phyloP scores from a whole-genome alignment of 2,113 vertebrate species.

The Elaphurus davidianus region DNA sequence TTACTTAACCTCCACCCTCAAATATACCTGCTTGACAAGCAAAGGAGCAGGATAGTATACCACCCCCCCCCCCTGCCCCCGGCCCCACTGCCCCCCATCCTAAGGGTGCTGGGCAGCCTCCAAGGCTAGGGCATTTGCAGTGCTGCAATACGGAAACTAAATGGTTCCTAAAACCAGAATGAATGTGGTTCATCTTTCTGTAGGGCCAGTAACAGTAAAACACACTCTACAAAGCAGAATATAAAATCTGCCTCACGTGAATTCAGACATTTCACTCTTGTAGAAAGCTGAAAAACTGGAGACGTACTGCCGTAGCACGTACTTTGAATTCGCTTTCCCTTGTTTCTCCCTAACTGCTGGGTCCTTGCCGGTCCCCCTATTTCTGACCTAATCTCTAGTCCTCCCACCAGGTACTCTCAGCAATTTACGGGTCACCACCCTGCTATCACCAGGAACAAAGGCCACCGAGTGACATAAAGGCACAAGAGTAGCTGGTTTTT shows the following conservation, averaged over 20 bases:
- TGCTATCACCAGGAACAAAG: not conserved
- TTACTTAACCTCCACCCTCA: constrained; percentile 23
- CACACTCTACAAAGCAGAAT: not conserved
- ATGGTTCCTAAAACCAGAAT: not conserved
- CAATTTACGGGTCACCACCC: not conserved
- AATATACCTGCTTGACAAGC: not conserved
- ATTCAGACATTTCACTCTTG: not conserved
- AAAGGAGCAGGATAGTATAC: not conserved
- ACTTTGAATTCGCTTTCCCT: not conserved
- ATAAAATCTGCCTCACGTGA: not conserved
- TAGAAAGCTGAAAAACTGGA: not conserved
- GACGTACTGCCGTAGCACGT: not conserved
- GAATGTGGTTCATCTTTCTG: not conserved
- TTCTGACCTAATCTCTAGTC: not conserved
- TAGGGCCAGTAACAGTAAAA: not conserved
- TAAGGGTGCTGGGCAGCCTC: not conserved
- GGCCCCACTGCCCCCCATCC: no score
- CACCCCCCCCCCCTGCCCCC: not conserved
- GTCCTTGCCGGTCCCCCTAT: not conserved
- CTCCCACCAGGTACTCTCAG: not conserved
- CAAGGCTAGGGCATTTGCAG: not conserved
- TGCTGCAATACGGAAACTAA: not conserved
- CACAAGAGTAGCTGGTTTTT: not conserved
- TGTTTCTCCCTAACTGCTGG: not conserved
- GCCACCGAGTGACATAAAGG: not conserved